A percentile compares a stretch with the other conserved stretches of the same genome.
phyloP scores from a whole-genome alignment of 1,140 invertebrate genomes.

The Eumaeus atala region DNA sequence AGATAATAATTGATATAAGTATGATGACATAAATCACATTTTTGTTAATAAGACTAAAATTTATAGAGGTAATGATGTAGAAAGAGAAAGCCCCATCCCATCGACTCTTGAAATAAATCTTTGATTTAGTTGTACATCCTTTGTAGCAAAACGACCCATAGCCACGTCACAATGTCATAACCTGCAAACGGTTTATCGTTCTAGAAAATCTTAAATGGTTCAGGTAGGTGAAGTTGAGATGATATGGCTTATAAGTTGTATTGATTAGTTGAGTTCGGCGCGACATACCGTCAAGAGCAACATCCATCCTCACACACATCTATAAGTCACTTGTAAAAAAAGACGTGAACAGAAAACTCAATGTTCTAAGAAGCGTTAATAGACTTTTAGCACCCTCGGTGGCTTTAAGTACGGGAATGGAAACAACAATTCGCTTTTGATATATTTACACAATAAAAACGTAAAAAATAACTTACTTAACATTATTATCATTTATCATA shows the following conservation, averaged over 20 bases:
- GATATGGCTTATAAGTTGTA: constrained; percentile 23
- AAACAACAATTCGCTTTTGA: constrained; percentile 66
- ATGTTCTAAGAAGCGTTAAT: constrained; percentile 54
- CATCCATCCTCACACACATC: constrained; percentile 35
- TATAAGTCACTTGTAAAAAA: constrained; percentile 31
- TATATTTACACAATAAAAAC: constrained; percentile 72
- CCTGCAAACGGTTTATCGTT: constrained; percentile 21
- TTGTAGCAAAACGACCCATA: constrained; percentile 29
- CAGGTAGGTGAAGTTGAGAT: constrained; percentile 23
- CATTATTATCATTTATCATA: constrained; percentile 71
- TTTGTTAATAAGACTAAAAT: too few relatives aligned
- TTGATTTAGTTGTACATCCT: not conserved
- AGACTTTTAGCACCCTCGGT: constrained; percentile 71
- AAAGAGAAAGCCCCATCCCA: too few relatives aligned
- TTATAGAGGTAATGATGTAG: too few relatives aligned
- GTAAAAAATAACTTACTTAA: constrained; percentile 75
- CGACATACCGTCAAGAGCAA: constrained; percentile 4
- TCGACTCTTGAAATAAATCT: too few relatives aligned
- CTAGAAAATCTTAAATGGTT: constrained; percentile 28
- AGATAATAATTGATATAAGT: too few relatives aligned
- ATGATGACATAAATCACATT: too few relatives aligned
- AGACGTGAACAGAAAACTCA: constrained; percentile 31
- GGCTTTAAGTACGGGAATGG: constrained; percentile 58
- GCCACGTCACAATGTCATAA: constrained; percentile 24
- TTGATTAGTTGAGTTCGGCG: constrained; percentile 6